Percentiles rank a stretch among this genome's conserved stretches.
These are phyloP conservation scores for Amphimallon solstitiale DNA, from an alignment of 2,888 invertebrate genomes.

Conservation along the genomic window DNA sequence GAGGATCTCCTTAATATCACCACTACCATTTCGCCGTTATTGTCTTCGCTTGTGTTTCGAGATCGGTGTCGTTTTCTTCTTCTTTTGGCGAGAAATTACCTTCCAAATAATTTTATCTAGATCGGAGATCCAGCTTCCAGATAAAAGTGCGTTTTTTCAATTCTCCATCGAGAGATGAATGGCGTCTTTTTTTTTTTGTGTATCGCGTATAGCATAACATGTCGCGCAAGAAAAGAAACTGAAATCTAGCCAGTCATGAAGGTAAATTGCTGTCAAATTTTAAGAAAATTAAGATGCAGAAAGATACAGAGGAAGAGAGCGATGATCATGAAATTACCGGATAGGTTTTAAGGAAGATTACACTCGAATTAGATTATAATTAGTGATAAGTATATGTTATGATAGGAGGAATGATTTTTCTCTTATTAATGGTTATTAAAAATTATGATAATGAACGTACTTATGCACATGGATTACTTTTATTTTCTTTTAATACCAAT, in stretches of 20 bases:
- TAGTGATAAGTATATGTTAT: neutral
- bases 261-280: constrained; percentile 16
- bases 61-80: neutral
- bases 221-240: neutral
- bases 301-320: no score
- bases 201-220: neutral
- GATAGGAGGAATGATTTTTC: neutral
- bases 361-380: neutral
- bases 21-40: constrained; percentile 3
- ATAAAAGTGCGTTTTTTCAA: constrained; percentile 7
- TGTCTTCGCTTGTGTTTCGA: no score
- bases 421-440: constrained; percentile 19
- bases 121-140: constrained; percentile 12
- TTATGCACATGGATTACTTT: neutral
- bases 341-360: constrained; percentile 7
- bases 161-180: neutral
- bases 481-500: neutral
- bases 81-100: constrained; percentile 4
- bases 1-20: neutral
- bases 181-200: neutral
- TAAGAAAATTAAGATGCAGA: neutral
- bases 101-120: constrained; percentile 8
- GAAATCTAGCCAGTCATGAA: constrained; percentile 8
- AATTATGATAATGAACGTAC: neutral
- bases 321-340: neutral